Base-by-base conservation (phyloP, 2,888 invertebrate genomes). In the Tridacna gigas region DNA sequence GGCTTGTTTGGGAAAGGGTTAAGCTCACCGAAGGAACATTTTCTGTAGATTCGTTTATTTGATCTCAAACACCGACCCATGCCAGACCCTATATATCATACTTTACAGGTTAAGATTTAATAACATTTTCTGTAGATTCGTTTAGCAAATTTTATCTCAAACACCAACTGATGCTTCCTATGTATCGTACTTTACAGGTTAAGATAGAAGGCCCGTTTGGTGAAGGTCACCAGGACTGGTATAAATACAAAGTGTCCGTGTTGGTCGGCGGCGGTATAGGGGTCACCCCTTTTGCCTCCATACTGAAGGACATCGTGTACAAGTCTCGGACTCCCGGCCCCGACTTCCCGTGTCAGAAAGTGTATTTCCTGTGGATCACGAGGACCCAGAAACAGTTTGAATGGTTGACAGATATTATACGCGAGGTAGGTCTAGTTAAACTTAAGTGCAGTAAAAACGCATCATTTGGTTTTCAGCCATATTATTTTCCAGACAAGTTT, bases 231-330 rank as follows among this genome's bases (percentile, higher is more conserved):
- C 96, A 96, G 93, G 96, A 96, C 91, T 96, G 96, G 96, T 96
- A 96, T 93, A 94, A 95, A 81, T 96, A 95, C 90, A 96, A 96
- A 82, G 96, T 96, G 9, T 95, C 96, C 0, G 95, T 96, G 48
- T 93, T 96, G 80, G 95, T 96, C 45, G 96, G 96, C 11, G 96
- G 96, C 28, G 96, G 96, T n/a, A 96, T 96, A 86, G 96, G 96
- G 13, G 96, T 96, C 7, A 96, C 96, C 5, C 96, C 96, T 13
- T 96, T 96, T 91, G 96, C 96, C 3, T 96, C 96, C 83, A 96
- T 96, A 89, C 94, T 96, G 51, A 96, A 96, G 92, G 96, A 96
- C 93, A 95, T 96, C 65, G 95, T 96, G n/a, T 94, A 94, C 88
- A 93, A 89, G 82, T 91, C 94, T 5, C 89, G 87, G 18, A 75